phyloP scores from a whole-genome alignment of 1,140 invertebrate species.

The Solenopsis invicta region DNA sequence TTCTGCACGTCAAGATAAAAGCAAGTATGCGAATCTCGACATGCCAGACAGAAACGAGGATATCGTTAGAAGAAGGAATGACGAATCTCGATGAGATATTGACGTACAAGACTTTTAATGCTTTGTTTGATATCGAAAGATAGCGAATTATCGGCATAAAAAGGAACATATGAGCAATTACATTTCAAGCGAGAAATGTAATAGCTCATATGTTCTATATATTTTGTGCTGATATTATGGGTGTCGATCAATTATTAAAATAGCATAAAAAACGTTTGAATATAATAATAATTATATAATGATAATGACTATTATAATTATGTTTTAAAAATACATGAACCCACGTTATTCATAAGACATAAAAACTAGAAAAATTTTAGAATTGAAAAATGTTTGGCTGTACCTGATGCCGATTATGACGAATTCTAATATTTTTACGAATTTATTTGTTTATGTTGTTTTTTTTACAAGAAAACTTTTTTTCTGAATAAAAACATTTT shows the following conservation, averaged over 20 bases:
- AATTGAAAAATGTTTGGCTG: not conserved
- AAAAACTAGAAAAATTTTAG: too few species aligned
- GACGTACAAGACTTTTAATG: slow-evolving; percentile 56
- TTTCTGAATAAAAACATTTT: not conserved
- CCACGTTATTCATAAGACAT: not conserved
- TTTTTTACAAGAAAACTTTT: not conserved
- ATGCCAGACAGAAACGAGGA: not conserved
- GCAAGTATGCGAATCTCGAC: slow-evolving; percentile 39
- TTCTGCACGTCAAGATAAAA: slow-evolving; percentile 52
- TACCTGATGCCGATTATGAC: not conserved
- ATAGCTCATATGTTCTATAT: too few species aligned
- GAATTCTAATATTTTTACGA: not conserved
- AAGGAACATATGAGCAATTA: not conserved
- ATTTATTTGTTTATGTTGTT: not conserved
- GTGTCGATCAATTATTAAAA: not conserved
- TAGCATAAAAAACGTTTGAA: not conserved
- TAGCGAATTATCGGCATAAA: slow-evolving; percentile 55
- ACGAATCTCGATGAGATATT: slow-evolving; percentile 63
- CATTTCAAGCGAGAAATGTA: not conserved
- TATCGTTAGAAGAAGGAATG: slow-evolving; percentile 51
- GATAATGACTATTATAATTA: not conserved
- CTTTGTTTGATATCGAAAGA: slow-evolving; percentile 5
- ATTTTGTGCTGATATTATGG: not conserved
- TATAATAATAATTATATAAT: too few species aligned
- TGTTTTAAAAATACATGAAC: not conserved